Base-by-base conservation (phyloP, 2,888 invertebrate genomes). In the Drosophila picticornis region DNA sequence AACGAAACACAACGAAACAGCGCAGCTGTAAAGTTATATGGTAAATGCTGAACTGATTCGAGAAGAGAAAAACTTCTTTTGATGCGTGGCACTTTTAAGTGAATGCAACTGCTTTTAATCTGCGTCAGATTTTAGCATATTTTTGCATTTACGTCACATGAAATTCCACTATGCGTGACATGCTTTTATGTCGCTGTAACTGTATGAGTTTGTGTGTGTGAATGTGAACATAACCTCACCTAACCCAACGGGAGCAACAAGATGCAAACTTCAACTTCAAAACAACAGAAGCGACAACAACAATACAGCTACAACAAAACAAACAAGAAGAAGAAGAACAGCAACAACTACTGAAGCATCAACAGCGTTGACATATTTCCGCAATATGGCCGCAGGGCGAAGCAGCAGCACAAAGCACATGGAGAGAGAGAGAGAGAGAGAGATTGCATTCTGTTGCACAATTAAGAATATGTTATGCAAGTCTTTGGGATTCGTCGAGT, bases 391-490 rank as follows among this genome's bases (percentile, higher is more conserved):
- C 66, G 84, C 82, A 81, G 81, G 86, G 86, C 72, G 60, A 69
- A 71, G 32, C 55, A 72, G 27, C 67, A 75, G 65, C 72, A 75
- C 76, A 81, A 77, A 74, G 74, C 67, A 60, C 73, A 38, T 31
- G 2, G 34, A 5, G 62, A 48, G 62, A 13, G 34, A 19, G 55
- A n/a, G 32, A 16, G 40, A 19, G 70, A n/a, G 11, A 32, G 31
- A 29, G 56, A 67, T 31, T 31, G 65, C 63, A 53, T 56, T 78
- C 81, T 80, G 84, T 84, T 86, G 84, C 87, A 89, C 88, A 89
- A 88, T 88, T 85, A 83, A 89, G 90, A 85, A 81, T 89, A 83
- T 89, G 85, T 89, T 89, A 85, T 89, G 89, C 85, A 89, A 88
- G 89, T 88, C 85, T 77, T 63, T 60, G 62, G 61, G 58, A 64